Conservation (phyloP, 2,797 vertebrate genomes). For the Anguilla megastoma region DNA sequence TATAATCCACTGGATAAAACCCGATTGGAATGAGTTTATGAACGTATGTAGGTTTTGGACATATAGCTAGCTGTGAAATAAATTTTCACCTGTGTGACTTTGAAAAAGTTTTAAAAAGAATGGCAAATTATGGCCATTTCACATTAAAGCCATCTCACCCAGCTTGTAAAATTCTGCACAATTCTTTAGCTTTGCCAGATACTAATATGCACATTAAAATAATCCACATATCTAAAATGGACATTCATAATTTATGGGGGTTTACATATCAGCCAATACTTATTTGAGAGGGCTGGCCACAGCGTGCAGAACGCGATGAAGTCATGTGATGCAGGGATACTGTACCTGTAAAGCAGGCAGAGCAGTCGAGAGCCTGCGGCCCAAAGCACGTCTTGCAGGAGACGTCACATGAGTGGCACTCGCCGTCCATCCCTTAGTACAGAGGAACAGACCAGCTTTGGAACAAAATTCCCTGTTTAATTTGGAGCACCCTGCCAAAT, state of each 20-base stretch:
- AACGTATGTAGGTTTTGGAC: no score
- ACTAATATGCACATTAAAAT: neutral
- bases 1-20: no score
- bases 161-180: no score
- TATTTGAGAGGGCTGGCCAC: neutral
- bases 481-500: neutral
- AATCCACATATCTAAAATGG: neutral
- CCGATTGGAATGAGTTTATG: no score
- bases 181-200: no score
- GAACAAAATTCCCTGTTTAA: neutral
- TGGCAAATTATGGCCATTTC: no score
- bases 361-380: slow-evolving; percentile 67
- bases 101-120: no score
- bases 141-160: no score
- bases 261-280: neutral
- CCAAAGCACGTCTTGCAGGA: slow-evolving; percentile 73
- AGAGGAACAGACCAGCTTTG: neutral
- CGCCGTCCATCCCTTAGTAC: slow-evolving; percentile 55
- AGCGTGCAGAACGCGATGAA: neutral
- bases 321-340: neutral
- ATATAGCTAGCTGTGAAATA: no score
- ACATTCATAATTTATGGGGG: neutral
- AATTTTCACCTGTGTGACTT: no score
- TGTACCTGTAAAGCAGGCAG: slow-evolving; percentile 68
- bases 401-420: slow-evolving; percentile 61